phyloP scores from a whole-genome alignment of 2,113 vertebrate genomes.

The Elaphurus davidianus region DNA sequence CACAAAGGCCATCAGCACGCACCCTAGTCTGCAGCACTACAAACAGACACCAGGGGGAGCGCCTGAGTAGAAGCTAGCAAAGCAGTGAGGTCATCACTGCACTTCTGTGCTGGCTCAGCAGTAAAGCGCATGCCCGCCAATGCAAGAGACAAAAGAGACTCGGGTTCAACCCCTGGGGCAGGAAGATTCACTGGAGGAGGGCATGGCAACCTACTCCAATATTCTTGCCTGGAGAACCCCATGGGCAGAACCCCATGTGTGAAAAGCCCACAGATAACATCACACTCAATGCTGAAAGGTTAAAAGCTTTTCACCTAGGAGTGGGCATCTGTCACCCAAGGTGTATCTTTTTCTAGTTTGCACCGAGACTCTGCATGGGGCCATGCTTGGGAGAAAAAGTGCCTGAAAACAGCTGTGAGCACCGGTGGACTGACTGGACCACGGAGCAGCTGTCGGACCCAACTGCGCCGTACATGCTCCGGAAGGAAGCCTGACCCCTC shows the following conservation, averaged over 20 bases:
- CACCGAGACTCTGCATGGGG: too few relatives aligned
- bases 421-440: accelerated
- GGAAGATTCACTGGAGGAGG: background rate
- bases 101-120: accelerated
- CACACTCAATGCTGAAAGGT: background rate
- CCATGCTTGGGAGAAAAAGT: background rate
- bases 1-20: background rate
- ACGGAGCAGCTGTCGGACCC: accelerated
- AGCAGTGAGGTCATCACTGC: accelerated
- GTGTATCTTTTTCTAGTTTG: background rate
- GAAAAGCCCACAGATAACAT: background rate
- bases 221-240: background rate
- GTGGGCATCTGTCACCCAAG: background rate
- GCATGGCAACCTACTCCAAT: background rate
- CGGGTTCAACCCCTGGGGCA: background rate
- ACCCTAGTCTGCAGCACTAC: background rate
- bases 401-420: background rate
- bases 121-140: accelerated
- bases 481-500: background rate
- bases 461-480: background rate
- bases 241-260: background rate
- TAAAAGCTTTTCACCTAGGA: background rate
- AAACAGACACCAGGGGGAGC: background rate
- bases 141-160: accelerated
- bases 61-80: background rate